Base-by-base conservation (phyloP, 2,888 invertebrate species). In the Thymelicus acteon region DNA sequence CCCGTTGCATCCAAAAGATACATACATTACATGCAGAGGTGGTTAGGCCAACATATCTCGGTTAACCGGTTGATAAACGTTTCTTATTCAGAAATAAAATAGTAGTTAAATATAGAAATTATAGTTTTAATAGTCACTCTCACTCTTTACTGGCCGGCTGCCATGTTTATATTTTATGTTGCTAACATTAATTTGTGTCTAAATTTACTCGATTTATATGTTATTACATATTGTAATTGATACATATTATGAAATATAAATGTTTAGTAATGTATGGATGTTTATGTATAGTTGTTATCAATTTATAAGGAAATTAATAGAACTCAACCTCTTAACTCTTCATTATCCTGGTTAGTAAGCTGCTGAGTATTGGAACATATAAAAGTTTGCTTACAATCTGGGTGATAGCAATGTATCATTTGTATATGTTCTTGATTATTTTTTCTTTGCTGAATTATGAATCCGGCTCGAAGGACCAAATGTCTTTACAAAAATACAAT, bases 391-490 rank as follows among this genome's bases (percentile, higher is more conserved):
- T n/a, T n/a, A n/a, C n/a, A n/a, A n/a, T n/a, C n/a, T n/a, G n/a
- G n/a, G n/a, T n/a, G n/a, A n/a, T 19, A 19, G 19, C 19, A 19
- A 19, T 19, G 19, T 19, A 19, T 19, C 0, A 19, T 19, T 19
- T 19, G 19, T 19, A 19, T 19, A 0, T 19, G 31, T 31, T 31
- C 3, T 31, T 31, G 5, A 2, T 31, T 31, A 5, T 31, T 31
- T 31, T 3, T 31, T 31, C 24, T 24, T 24, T 24, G 24, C 24
- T 24, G 24, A 24, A 31, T 31, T 19, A 6, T 52, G 7, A 8
- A 31, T 31, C 54, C 24, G 54, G 10, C 54, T 54, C 54, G 54
- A 52, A 52, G 19, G 52, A 52, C 52, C 52, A 52, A 52, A 52
- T 12, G 12, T 49, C 2, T 4, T 24, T 24, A 54, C 19, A 54